phyloP scores from a whole-genome alignment of 2,113 vertebrate species.

The Chionodraco myersi region DNA sequence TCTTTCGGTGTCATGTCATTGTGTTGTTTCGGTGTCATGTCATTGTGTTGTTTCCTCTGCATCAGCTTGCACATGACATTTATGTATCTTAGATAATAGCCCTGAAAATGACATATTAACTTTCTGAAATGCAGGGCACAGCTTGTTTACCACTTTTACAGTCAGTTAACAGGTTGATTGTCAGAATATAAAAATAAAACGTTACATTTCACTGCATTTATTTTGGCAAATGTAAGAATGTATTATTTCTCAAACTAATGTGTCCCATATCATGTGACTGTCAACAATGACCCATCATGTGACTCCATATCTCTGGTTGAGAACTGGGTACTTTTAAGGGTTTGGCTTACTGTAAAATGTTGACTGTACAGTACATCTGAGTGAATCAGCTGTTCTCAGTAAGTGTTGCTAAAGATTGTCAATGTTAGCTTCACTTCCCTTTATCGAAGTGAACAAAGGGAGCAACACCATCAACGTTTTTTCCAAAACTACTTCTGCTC shows the following conservation, averaged over 20 bases:
- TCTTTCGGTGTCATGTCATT: background rate
- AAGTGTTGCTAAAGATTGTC: background rate
- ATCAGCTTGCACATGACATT: conserved; percentile 15
- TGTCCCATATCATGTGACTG: background rate
- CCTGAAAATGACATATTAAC: conserved; percentile 28
- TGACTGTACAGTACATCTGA: background rate
- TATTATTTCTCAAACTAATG: background rate
- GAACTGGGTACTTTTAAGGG: background rate
- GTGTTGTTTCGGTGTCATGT: background rate
- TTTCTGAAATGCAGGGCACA: background rate
- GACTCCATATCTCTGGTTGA: background rate
- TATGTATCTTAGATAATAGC: background rate
- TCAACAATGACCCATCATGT: background rate
- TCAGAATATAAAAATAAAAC: background rate
- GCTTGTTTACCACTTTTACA: background rate
- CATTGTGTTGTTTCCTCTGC: background rate
- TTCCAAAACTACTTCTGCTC: background rate
- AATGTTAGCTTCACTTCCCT: conserved; percentile 11
- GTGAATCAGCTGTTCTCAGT: background rate
- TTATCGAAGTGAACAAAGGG: background rate
- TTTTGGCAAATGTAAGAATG: background rate
- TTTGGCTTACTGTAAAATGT: conserved; percentile 27
- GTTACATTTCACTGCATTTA: background rate
- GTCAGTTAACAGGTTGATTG: background rate
- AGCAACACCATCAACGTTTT: rapidly evolving